Evolutionary conservation across 2,797 vertebrate species (phyloP).

Genomic region (Ceryle rudis): DNA sequence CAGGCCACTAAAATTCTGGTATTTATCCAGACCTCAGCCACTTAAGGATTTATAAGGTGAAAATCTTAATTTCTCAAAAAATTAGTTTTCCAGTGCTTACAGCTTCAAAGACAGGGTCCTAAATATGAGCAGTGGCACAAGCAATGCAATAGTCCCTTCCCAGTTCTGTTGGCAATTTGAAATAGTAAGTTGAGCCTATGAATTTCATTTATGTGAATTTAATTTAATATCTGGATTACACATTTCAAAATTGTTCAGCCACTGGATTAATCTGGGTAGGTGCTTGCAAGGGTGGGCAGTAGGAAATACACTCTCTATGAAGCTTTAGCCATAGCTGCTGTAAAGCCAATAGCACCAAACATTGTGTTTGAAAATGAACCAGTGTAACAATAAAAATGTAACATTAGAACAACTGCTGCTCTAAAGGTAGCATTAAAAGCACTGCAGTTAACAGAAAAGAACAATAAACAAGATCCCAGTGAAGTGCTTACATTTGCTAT

Average conservation of each 20-base stretch:
- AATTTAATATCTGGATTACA: neutral
- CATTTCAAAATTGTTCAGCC: neutral
- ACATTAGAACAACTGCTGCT: neutral
- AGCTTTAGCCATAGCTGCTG: neutral
- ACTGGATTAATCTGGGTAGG: neutral
- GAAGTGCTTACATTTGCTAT: neutral
- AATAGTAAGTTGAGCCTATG: neutral
- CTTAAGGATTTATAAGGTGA: neutral
- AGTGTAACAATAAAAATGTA: neutral
- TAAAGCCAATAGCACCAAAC: neutral
- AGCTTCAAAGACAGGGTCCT: neutral
- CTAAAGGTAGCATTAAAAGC: neutral
- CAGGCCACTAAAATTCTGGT: neutral
- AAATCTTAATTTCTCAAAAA: neutral
- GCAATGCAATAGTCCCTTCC: neutral
- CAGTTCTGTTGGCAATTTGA: rapidly evolving
- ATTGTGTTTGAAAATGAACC: neutral
- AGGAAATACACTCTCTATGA: neutral
- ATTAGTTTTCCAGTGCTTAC: neutral
- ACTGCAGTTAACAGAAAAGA: neutral
- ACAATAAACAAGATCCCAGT: neutral
- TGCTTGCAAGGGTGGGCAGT: neutral
- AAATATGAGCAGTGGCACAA: neutral
- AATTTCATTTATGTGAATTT: neutral
- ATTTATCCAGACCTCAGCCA: neutral